Evolutionary conservation across 2,797 vertebrate genomes (phyloP).

Genomic region (Naso thynnoides): DNA sequence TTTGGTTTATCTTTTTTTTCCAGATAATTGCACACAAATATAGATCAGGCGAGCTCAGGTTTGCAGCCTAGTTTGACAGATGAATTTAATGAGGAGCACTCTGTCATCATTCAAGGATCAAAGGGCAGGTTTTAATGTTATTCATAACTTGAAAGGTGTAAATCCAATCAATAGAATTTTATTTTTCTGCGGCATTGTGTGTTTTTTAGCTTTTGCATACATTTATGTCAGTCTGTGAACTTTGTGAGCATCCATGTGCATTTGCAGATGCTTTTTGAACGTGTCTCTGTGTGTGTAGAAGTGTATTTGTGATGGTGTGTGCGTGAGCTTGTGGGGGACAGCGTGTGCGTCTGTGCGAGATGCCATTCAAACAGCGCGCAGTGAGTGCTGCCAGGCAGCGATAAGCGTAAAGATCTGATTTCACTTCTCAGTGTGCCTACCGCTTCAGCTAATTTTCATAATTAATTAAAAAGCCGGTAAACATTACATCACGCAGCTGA

Average conservation of each 20-base stretch:
- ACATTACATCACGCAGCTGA: conserved; percentile 80
- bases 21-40: conserved; percentile 73
- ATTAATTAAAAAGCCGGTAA: conserved; percentile 85
- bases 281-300: not conserved
- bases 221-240: conserved; percentile 44
- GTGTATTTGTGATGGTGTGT: conserved; percentile 7
- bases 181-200: conserved; percentile 21
- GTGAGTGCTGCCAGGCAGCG: conserved; percentile 72
- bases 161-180: conserved; percentile 47
- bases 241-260: conserved; percentile 9
- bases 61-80: conserved; percentile 56
- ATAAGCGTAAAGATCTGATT: conserved; percentile 84
- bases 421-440: conserved; percentile 74
- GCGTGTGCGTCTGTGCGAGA: conserved; percentile 38
- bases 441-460: conserved; percentile 82
- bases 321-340: conserved; percentile 28
- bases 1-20: conserved; percentile 56
- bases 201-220: conserved; percentile 40
- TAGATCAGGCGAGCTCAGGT: conserved; percentile 56
- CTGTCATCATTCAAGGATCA: conserved; percentile 56
- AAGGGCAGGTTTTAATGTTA: conserved; percentile 58
- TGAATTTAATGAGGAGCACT: conserved; percentile 62
- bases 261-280: conserved; percentile 16
- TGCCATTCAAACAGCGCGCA: conserved; percentile 70
- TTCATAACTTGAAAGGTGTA: conserved; percentile 27